These are phyloP conservation scores for Trachelipus rathkii DNA, from an alignment of 1,140 invertebrate genomes.

Conservation along the genomic window DNA sequence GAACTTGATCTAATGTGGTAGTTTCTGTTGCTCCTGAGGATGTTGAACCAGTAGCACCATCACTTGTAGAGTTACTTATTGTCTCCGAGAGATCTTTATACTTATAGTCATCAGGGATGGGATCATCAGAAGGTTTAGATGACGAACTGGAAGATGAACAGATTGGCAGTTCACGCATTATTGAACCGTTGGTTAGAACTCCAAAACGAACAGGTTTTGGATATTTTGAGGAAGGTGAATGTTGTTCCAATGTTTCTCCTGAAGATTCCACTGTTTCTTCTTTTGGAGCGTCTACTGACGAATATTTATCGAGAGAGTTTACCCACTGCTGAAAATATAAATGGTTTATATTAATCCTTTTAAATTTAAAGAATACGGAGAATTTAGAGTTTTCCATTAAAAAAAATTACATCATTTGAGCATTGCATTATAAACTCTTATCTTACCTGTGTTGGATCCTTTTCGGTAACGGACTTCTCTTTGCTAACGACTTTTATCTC, in stretches of 20 bases:
- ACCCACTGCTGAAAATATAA: slow-evolving; percentile 43
- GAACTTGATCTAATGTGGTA: slow-evolving; percentile 20
- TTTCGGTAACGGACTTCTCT: slow-evolving; percentile 37
- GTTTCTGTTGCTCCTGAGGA: slow-evolving; percentile 36
- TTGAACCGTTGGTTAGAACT: slow-evolving; percentile 42
- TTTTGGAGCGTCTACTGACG: slow-evolving; percentile 26
- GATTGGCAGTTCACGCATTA: slow-evolving; percentile 38
- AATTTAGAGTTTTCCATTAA: too few relatives aligned
- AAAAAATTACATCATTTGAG: too few relatives aligned
- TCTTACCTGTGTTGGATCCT: slow-evolving; percentile 40
- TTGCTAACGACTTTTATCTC: slow-evolving; percentile 46
- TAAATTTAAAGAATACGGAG: too few relatives aligned
- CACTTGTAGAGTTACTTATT: slow-evolving; percentile 43
- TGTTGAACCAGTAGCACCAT: slow-evolving; percentile 38
- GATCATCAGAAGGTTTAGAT: slow-evolving; percentile 40
- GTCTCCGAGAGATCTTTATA: slow-evolving; percentile 43
- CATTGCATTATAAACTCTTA: too few relatives aligned
- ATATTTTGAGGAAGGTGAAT: slow-evolving; percentile 36
- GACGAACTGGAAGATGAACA: slow-evolving; percentile 38
- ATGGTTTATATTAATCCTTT: too few relatives aligned
- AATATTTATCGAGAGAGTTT: slow-evolving; percentile 41
- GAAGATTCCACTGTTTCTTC: slow-evolving; percentile 28
- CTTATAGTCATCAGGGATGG: slow-evolving; percentile 35
- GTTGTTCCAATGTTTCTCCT: slow-evolving; percentile 29
- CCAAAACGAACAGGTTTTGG: slow-evolving; percentile 42